A percentile compares a stretch with the other conserved stretches of the same genome.
These are phyloP conservation scores for Kradibia gibbosae DNA, from an alignment of 1,140 invertebrate species.

Conservation along the genomic window DNA sequence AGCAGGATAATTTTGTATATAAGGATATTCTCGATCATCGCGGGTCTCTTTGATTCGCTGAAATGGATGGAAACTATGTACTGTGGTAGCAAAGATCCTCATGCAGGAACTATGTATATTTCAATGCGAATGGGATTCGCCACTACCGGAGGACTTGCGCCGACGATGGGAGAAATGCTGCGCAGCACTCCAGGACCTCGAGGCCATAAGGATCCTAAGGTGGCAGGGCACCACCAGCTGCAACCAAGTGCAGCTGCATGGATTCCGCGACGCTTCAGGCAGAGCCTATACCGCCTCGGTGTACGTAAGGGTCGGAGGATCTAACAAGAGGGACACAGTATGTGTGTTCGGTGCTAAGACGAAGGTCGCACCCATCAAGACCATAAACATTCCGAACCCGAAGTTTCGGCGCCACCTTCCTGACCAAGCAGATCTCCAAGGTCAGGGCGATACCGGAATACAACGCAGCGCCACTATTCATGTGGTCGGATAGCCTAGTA, in stretches of 20 bases:
- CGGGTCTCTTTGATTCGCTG: conserved; percentile 53
- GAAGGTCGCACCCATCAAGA: conserved; percentile 57
- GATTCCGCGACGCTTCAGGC: conserved; percentile 52
- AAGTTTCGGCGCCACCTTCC: conserved; percentile 54
- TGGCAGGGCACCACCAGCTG: conserved; percentile 36
- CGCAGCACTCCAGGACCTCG: background rate
- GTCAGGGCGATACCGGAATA: conserved; percentile 51
- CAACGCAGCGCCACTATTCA: conserved; percentile 45
- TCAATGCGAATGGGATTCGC: conserved; percentile 2
- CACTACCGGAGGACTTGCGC: background rate
- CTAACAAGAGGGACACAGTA: background rate
- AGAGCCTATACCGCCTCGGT: conserved; percentile 47
- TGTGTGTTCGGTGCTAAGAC: conserved; percentile 57
- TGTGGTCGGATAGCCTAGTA: no score
- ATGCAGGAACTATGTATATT: conserved; percentile 56
- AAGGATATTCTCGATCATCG: conserved; percentile 49
- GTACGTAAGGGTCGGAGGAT: conserved; percentile 42
- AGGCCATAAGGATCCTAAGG: conserved; percentile 10
- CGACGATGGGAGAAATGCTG: conserved; percentile 32
- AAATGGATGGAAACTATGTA: no score
- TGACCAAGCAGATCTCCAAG: conserved; percentile 36
- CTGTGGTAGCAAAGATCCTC: conserved; percentile 57
- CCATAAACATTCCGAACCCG: conserved; percentile 56
- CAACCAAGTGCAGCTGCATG: conserved; percentile 44
- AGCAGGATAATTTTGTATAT: no score